A percentile compares a stretch with the other conserved stretches of the same genome.
These are phyloP conservation scores for Zaprionus kolodkinae DNA, from an alignment of 1,140 invertebrate genomes.

Conservation along the genomic window DNA sequence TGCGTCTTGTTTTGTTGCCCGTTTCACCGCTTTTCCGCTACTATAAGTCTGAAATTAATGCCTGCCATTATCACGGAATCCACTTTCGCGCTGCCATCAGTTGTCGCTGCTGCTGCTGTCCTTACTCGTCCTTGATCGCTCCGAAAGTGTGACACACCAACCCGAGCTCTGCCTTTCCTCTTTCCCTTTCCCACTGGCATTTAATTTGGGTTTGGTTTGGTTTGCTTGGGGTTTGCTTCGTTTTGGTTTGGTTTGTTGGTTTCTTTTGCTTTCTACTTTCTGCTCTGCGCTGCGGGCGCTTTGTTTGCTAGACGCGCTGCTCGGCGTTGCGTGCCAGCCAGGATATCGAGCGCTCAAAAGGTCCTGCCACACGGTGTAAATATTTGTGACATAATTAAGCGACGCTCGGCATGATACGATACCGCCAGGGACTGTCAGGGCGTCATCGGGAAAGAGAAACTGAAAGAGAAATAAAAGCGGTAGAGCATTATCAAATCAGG, in stretches of 20 bases:
- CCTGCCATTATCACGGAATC: slow-evolving; percentile 70
- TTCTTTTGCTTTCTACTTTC: slow-evolving; percentile 23
- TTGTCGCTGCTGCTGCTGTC: slow-evolving; percentile 28
- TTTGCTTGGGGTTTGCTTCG: slow-evolving; percentile 37
- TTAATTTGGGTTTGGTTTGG: slow-evolving; percentile 59
- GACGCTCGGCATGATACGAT: slow-evolving; percentile 57
- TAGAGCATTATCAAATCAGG: slow-evolving; percentile 62
- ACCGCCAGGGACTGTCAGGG: slow-evolving; percentile 59
- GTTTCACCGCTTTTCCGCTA: background rate
- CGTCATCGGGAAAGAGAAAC: slow-evolving; percentile 12
- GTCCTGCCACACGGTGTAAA: slow-evolving; percentile 67
- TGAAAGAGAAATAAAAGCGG: slow-evolving; percentile 4
- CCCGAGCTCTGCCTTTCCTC: background rate
- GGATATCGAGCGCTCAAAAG: slow-evolving; percentile 51
- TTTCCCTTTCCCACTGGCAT: slow-evolving; percentile 46
- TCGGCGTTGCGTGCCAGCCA: slow-evolving; percentile 68
- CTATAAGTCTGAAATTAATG: slow-evolving; percentile 70
- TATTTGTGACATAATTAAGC: slow-evolving; percentile 83
- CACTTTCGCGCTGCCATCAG: slow-evolving; percentile 51
- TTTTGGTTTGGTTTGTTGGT: slow-evolving; percentile 25
- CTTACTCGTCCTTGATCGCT: slow-evolving; percentile 76
- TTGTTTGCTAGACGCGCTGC: slow-evolving; percentile 56
- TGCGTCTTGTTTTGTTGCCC: slow-evolving; percentile 6
- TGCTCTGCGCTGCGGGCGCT: slow-evolving; percentile 9
- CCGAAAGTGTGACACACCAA: slow-evolving; percentile 27